Conservation (phyloP, 2,113 vertebrate species). For the Triplophysa dalaica region DNA sequence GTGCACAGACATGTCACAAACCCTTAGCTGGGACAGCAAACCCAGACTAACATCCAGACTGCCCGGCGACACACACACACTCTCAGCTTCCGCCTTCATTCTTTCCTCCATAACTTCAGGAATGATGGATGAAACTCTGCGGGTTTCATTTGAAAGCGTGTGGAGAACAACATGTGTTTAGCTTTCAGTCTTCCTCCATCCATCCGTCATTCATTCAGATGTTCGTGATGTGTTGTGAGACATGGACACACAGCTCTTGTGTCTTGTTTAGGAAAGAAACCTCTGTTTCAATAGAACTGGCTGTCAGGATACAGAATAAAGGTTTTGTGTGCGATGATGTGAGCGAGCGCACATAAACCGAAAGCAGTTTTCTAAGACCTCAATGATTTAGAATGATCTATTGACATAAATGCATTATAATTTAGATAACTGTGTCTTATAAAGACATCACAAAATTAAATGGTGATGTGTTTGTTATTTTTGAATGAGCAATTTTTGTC, state of each 20-base stretch:
- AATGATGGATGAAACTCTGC: background rate
- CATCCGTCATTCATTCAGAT: background rate
- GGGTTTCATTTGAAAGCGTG: background rate
- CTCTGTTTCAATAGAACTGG: background rate
- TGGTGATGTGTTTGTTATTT: no score
- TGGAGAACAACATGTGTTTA: slow-evolving; percentile 4
- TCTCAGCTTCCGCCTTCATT: background rate
- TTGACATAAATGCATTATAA: no score
- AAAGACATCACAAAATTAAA: no score
- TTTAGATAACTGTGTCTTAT: no score
- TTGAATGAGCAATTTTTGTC: no score
- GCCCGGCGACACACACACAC: background rate
- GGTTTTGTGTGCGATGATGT: slow-evolving; percentile 4
- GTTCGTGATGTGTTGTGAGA: background rate
- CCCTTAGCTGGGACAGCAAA: background rate
- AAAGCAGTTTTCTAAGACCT: background rate
- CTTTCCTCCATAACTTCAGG: background rate
- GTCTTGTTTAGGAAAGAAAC: slow-evolving; percentile 7
- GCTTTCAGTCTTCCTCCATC: slow-evolving; percentile 1
- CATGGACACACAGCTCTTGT: background rate
- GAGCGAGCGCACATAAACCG: slow-evolving; percentile 18
- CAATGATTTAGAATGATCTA: no score
- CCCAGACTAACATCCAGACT: background rate
- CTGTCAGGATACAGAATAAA: slow-evolving; percentile 12
- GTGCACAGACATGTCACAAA: background rate